Evolutionary conservation across 1,140 invertebrate genomes (phyloP).

Genomic region (Trachymyrmex cornetzi): DNA sequence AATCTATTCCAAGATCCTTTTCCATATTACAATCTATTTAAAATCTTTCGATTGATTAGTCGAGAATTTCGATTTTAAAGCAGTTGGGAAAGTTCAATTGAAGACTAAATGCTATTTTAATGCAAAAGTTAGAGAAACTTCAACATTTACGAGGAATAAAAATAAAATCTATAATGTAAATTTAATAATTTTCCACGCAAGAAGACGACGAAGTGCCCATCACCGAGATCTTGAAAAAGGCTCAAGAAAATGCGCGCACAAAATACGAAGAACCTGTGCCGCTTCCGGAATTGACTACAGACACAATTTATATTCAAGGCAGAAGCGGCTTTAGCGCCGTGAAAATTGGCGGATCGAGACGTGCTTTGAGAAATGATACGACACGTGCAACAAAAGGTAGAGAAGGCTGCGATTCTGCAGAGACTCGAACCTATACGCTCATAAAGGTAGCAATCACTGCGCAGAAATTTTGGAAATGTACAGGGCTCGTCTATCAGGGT

Average conservation of each 20-base stretch:
- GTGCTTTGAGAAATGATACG: conserved; percentile 46
- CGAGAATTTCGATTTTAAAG: conserved; percentile 1
- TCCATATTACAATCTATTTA: neutral
- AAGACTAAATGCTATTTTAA: neutral
- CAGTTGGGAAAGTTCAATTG: neutral
- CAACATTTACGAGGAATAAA: neutral
- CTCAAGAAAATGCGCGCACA: conserved; percentile 77
- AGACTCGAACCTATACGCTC: conserved; percentile 69
- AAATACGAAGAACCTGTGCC: conserved; percentile 82
- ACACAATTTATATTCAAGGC: conserved; percentile 85
- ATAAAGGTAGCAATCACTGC: conserved; percentile 81
- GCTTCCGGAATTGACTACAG: conserved; percentile 81
- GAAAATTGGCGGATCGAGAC: conserved; percentile 76
- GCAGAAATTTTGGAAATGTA: conserved; percentile 81
- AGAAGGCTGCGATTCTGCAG: conserved; percentile 14
- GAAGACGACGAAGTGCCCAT: conserved; percentile 81
- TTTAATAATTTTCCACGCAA: conserved; percentile 45
- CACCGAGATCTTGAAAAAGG: conserved; percentile 81
- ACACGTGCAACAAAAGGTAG: neutral
- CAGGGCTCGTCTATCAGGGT: conserved; percentile 83
- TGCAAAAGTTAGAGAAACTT: neutral
- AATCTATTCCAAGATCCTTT: neutral
- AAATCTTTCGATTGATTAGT: conserved; percentile 2
- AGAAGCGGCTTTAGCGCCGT: conserved; percentile 83
- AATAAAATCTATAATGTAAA: neutral